Evolutionary conservation across 2,113 vertebrate species (phyloP).

Genomic region (Lepisosteus osseus): DNA sequence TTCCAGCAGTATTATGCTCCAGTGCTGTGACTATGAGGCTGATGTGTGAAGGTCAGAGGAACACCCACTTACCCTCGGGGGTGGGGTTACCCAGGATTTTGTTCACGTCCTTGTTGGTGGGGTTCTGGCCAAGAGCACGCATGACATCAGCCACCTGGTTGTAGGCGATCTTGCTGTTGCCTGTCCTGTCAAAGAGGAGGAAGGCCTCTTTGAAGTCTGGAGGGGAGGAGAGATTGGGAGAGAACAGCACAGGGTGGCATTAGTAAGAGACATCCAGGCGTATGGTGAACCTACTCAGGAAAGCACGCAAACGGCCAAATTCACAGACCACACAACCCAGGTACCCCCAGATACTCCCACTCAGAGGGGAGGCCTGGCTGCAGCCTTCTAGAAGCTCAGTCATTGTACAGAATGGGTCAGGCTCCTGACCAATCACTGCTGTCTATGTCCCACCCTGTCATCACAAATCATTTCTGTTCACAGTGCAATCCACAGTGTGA

Average conservation of each 20-base stretch:
- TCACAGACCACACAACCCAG: conserved; percentile 18
- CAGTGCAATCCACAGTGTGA: too few relatives aligned
- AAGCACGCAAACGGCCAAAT: conserved; percentile 7
- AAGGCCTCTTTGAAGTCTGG: conserved; percentile 98
- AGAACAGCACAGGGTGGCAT: conserved; percentile 1
- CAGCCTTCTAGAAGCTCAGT: too few relatives aligned
- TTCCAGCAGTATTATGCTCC: too few relatives aligned
- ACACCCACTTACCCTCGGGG: conserved; percentile 73
- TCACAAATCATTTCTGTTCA: too few relatives aligned
- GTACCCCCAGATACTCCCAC: conserved; percentile 1
- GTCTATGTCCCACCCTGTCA: too few relatives aligned
- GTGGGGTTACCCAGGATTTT: conserved; percentile 84
- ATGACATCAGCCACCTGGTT: conserved; percentile 91
- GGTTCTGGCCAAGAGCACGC: conserved; percentile 95
- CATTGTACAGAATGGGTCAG: too few relatives aligned
- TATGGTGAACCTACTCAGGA: too few relatives aligned
- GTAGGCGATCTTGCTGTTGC: conserved; percentile 83
- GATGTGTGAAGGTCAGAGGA: not conserved
- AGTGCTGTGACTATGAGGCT: not conserved
- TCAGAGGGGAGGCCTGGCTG: too few relatives aligned
- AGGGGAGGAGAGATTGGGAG: conserved; percentile 25
- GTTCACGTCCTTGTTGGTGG: conserved; percentile 84
- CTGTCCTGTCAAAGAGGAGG: conserved; percentile 95
- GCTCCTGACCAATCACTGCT: too few relatives aligned
- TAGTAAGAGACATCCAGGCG: not conserved